Evolutionary conservation across 92 coral and sea anemone genomes (phyloP).

Genomic region (Anthopleura xanthogrammica): DNA sequence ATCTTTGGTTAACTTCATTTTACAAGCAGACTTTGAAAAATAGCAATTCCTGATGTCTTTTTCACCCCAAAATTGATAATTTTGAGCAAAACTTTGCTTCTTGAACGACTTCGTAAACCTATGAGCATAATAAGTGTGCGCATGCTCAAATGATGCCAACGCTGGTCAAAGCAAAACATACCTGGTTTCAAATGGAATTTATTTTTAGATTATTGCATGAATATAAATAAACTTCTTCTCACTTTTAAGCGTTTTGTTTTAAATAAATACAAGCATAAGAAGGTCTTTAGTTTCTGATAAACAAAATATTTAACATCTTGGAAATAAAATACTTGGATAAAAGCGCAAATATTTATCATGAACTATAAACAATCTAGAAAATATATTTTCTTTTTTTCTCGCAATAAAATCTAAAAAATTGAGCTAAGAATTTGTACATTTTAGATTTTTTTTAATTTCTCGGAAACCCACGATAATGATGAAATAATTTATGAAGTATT

Average conservation of each 20-base stretch:
- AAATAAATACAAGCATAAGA: not conserved
- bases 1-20: too few relatives aligned
- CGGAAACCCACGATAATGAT: not conserved
- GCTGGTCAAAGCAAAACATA: not conserved
- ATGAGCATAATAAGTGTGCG: not conserved
- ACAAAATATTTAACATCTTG: not conserved
- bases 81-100: too few relatives aligned
- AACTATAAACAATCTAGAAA: constrained; percentile 3
- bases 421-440: not conserved
- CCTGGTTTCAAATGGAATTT: not conserved
- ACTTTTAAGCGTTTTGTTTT: not conserved
- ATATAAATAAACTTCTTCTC: not conserved
- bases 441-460: not conserved
- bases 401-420: not conserved
- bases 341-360: not conserved
- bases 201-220: not conserved
- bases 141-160: not conserved
- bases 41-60: too few relatives aligned
- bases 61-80: too few relatives aligned
- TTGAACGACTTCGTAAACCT: too few relatives aligned
- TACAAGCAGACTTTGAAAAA: too few relatives aligned
- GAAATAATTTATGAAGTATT: not conserved
- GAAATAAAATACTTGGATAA: not conserved
- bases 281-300: not conserved
- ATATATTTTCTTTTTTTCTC: not conserved